Percentiles rank a stretch among this genome's conserved stretches.
Evolutionary conservation across 2,113 vertebrate genomes (phyloP).

Genomic region (Nesoenas mayeri): DNA sequence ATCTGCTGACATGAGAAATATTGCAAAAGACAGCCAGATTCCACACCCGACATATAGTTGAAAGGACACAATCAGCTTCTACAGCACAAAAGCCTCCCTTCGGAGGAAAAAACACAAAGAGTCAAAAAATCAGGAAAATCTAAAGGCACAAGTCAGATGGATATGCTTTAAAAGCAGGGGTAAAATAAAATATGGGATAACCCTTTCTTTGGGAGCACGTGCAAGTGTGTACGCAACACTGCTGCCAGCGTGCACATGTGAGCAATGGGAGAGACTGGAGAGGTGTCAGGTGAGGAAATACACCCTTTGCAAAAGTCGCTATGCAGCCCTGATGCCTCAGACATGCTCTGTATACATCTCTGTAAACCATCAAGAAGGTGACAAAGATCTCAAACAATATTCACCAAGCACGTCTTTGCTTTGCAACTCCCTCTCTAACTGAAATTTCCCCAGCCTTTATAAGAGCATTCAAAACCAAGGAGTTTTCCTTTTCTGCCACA

Average conservation of each 20-base stretch:
- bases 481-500: background rate
- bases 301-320: background rate
- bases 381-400: background rate
- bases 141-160: background rate
- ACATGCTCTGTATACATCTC: background rate
- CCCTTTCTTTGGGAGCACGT: background rate
- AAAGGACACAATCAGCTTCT: constrained; percentile 38
- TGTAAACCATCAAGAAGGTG: background rate
- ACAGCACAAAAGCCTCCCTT: background rate
- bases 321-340: background rate
- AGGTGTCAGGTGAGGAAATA: background rate
- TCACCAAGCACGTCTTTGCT: background rate
- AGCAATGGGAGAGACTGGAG: background rate
- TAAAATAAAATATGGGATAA: background rate
- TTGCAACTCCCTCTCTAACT: background rate
- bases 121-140: background rate
- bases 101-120: background rate
- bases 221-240: background rate
- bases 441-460: background rate
- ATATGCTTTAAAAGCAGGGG: background rate
- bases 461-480: background rate
- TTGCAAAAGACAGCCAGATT: background rate
- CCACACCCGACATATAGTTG: background rate
- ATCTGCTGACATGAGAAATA: background rate
- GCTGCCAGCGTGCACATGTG: background rate